A percentile compares a stretch with the other conserved stretches of the same genome.
phyloP scores from a whole-genome alignment of 2,888 invertebrate genomes.

The Nemotelus nigrinus region DNA sequence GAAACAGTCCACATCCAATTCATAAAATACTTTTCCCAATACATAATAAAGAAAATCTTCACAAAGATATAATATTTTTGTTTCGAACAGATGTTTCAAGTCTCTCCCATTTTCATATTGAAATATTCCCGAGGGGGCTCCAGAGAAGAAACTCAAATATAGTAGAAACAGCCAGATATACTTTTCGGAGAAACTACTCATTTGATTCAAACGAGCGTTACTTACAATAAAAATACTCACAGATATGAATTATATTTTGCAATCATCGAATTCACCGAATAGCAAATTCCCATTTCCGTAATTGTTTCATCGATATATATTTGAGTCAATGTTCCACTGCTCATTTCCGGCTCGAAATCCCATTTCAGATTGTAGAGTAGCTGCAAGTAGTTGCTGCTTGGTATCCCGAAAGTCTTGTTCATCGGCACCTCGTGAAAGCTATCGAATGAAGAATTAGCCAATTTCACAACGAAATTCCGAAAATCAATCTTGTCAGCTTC shows the following conservation, averaged over 20 bases:
- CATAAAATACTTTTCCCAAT: no score
- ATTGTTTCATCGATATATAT: conserved; percentile 70
- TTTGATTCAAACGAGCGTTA: neutral
- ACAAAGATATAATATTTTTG: no score
- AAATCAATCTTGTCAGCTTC: conserved; percentile 67
- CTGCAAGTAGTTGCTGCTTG: conserved; percentile 69
- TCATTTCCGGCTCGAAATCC: conserved; percentile 69
- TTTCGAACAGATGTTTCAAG: no score
- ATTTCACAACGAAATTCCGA: conserved; percentile 68
- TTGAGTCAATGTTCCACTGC: conserved; percentile 68
- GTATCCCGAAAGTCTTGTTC: conserved; percentile 66
- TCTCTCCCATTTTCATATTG: no score
- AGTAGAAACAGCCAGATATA: no score
- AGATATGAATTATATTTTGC: conserved; percentile 66
- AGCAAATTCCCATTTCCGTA: conserved; percentile 77
- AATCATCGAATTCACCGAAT: conserved; percentile 73
- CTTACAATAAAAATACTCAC: conserved; percentile 53
- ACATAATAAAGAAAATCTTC: no score
- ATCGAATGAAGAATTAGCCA: conserved; percentile 71
- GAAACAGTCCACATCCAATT: no score
- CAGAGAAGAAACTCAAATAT: no score
- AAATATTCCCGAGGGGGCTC: no score
- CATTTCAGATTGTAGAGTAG: conserved; percentile 65
- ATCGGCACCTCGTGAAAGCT: conserved; percentile 70
- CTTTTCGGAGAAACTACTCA: neutral